Base-by-base conservation (phyloP, 30 jellyfish, hydroid and myxozoan species). In the Cassiopea xamachana region DNA sequence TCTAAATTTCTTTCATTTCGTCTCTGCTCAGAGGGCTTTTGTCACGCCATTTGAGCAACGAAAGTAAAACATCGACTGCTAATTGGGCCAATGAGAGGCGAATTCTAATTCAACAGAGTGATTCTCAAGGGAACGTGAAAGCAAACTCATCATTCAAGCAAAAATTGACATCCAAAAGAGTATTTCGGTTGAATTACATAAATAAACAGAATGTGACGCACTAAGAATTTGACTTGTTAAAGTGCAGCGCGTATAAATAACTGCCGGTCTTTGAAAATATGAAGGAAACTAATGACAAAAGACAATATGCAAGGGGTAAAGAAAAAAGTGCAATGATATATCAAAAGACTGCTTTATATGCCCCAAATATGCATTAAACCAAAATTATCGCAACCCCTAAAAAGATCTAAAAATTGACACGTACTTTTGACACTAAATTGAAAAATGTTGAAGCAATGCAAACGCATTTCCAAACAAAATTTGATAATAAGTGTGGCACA, bases 331-430 rank as follows among this genome's bases (percentile, higher is more conserved):
- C 80, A 17, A 71, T 71, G 51, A 19, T 7, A 43, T n/a, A 71
- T 71, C 51, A 71, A 43, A 71, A n/a, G 49, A 71, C 80, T 71
- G 80, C 80, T 71, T 71, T 48, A 78, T 60, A 51, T 43, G 75
- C 59, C 87, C 87, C 73, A 51, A 48, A 43, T 60, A 49, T 82
- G 81, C 80, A 48, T 48, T 62, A 75, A 48, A 50, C 90, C 27
- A 82, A 48, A 69, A 82, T 62, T 27, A 82, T 48, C 71, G 80
- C 49, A 60, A 68, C 90, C 80, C 83, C 68, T 46, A 44, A 82
- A 6, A 71, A 71, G 68, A 71, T 61, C 82, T 70, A 82, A 69
- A 82, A 69, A 82, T 82, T 82, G 82, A 82, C 64, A 82, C 68
- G 61, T 62, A 51, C 46, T 45, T 80, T 80, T 47, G 80, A 71